phyloP scores from a whole-genome alignment of 2,888 invertebrate genomes.

The Drosophila differens region DNA sequence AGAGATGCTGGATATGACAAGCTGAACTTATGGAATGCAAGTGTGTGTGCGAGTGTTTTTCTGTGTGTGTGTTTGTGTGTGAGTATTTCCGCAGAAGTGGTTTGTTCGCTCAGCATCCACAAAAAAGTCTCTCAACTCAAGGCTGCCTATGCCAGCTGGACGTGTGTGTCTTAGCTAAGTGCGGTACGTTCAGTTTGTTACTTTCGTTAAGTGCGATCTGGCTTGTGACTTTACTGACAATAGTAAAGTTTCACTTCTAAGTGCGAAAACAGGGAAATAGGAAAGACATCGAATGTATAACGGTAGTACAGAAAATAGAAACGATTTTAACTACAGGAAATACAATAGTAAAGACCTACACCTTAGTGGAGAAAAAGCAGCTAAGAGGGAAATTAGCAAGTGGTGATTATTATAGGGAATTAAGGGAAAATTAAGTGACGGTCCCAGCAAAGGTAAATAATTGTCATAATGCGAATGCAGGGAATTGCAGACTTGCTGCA shows the following conservation, averaged over 20 bases:
- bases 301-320: not conserved
- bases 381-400: not conserved
- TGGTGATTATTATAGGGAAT: not conserved
- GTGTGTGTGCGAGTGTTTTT: not conserved
- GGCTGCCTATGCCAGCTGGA: not conserved
- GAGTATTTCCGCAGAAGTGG: conserved; percentile 2
- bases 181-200: not conserved
- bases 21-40: not conserved
- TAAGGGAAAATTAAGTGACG: not conserved
- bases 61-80: not conserved
- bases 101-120: conserved; percentile 27
- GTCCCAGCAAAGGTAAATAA: too few species aligned
- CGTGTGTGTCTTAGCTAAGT: conserved; percentile 10
- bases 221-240: conserved; percentile 4
- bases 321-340: not conserved
- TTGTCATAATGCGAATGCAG: too few species aligned
- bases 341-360: not conserved
- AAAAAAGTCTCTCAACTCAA: not conserved
- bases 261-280: not conserved
- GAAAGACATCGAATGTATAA: not conserved
- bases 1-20: conserved; percentile 18
- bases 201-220: not conserved
- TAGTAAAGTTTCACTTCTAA: not conserved
- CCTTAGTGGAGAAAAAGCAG: not conserved
- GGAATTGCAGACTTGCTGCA: rapidly evolving